phyloP scores from a whole-genome alignment of 2,888 invertebrate species.

The Sympetrum striolatum region DNA sequence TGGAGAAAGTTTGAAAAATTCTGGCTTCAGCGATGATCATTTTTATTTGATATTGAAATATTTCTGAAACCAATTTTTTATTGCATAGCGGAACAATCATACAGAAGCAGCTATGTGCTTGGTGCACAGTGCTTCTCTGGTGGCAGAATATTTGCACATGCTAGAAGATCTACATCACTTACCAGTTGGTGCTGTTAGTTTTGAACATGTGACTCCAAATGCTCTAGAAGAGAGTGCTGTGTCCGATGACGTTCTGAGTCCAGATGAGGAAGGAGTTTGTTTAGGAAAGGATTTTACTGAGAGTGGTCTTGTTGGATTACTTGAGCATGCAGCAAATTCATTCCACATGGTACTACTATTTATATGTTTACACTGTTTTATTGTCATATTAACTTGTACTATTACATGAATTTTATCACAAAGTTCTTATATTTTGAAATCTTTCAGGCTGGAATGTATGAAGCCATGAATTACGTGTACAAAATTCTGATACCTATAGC shows the following conservation, averaged over 20 bases:
- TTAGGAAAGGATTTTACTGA: conserved; percentile 87
- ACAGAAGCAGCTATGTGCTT: conserved; percentile 97
- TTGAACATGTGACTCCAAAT: conserved; percentile 82
- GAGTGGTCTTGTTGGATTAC: conserved; percentile 77
- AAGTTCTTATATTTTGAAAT: neutral
- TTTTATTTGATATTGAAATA: neutral
- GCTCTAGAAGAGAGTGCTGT: conserved; percentile 94
- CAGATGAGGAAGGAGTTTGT: conserved; percentile 80
- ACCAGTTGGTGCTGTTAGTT: conserved; percentile 78
- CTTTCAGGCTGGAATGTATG: conserved; percentile 84
- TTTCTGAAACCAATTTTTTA: neutral
- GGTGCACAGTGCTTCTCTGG: conserved; percentile 91
- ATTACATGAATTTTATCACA: neutral
- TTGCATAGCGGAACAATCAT: conserved; percentile 74
- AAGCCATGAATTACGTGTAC: conserved; percentile 94
- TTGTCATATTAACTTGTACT: neutral
- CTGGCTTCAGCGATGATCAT: neutral
- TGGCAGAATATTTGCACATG: conserved; percentile 89
- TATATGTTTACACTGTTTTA: conserved; percentile 34
- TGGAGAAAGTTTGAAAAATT: too few species aligned
- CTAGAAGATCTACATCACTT: conserved; percentile 76
- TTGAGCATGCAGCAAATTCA: conserved; percentile 92
- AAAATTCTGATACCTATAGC: conserved; percentile 91
- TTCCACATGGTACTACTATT: conserved; percentile 77
- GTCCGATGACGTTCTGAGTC: conserved; percentile 84